Evolutionary conservation across 2,113 vertebrate species (phyloP).

Genomic region (Seriola dumerili): DNA sequence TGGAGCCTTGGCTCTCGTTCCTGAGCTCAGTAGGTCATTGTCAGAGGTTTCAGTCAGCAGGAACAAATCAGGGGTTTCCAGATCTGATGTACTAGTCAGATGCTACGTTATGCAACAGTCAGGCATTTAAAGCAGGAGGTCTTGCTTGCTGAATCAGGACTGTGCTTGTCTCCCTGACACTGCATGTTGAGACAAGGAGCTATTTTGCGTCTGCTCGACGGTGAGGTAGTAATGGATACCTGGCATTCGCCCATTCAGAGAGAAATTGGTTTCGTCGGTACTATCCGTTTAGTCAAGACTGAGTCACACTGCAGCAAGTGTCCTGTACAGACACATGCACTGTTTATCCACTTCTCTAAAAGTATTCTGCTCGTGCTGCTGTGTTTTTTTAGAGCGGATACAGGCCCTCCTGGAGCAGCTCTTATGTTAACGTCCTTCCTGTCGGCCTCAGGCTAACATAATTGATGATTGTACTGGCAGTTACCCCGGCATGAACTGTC

Average conservation of each 20-base stretch:
- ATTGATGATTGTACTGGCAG: background rate
- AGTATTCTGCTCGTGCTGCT: background rate
- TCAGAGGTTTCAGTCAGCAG: background rate
- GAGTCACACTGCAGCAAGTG: conserved; percentile 44
- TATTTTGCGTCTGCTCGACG: background rate
- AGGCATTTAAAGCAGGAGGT: conserved; percentile 29
- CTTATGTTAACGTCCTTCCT: conserved; percentile 8
- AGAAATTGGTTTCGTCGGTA: conserved; percentile 8
- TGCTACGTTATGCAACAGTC: conserved; percentile 4
- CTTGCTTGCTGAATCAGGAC: conserved; percentile 23
- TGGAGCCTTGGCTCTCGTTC: background rate
- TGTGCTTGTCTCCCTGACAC: conserved; percentile 21
- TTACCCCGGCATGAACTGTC: background rate
- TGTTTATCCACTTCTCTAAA: conserved; percentile 4
- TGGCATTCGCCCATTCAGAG: conserved; percentile 15
- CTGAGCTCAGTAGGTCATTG: background rate
- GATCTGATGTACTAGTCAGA: background rate
- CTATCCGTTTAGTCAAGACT: conserved; percentile 26
- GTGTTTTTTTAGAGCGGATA: background rate
- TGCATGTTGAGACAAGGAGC: conserved; percentile 35
- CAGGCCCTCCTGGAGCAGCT: background rate
- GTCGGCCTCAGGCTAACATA: background rate
- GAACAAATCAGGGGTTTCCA: background rate
- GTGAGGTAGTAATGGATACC: conserved; percentile 16
- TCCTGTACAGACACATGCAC: background rate